Evolutionary conservation across 2,797 vertebrate genomes (phyloP), one percentile per base, ranked within the genome.

Genomic region (Micrastur ruficollis): DNA sequence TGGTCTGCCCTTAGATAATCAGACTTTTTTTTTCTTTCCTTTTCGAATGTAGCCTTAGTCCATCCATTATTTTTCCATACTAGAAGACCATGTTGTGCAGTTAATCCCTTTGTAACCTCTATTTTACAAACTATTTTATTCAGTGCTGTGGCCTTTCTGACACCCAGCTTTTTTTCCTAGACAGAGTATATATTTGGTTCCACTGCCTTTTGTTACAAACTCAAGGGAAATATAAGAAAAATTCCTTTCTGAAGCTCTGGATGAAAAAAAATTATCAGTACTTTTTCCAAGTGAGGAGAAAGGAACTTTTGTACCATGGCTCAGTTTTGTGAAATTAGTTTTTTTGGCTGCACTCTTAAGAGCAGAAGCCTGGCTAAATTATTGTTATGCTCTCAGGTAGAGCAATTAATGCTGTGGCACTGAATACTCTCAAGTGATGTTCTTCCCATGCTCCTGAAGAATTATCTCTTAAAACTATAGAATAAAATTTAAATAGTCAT

Each of bases 121-220:
- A 58, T 81, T 94, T 89, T 80, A 42, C 23, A 29, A 52, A 40
- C 27, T 26, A 6, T 65, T 87, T 89, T 87, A 38, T 46, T n/a
- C 21, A 61, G 59, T 73, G 53, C 67, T 53, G 59, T 93, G 63
- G 79, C 56, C 46, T 89, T 93, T 81, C 62, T 70, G 78, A 86
- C 58, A 86, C 22, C 4, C 65, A 80, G 5, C 6, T 55, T 89
- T 88, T 85, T 94, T 78, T 23, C 34, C 21, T 71, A 27, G 47
- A 23, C 27, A 55, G 53, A 59, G 34, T 71, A 40, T 72, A n/a
- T 78, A 67, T 89, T 95, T 92, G 85, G 27, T 95, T 89, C 25
- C 34, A 78, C 46, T 89, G 59, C n/a, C 55, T 90, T 97, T 89
- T 94, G 65, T 94, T 93, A 63, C 27, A 63, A 89, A 73, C 49